Evolutionary conservation across 1,140 invertebrate genomes (phyloP).

Genomic region (Drosophila mojavensis): DNA sequence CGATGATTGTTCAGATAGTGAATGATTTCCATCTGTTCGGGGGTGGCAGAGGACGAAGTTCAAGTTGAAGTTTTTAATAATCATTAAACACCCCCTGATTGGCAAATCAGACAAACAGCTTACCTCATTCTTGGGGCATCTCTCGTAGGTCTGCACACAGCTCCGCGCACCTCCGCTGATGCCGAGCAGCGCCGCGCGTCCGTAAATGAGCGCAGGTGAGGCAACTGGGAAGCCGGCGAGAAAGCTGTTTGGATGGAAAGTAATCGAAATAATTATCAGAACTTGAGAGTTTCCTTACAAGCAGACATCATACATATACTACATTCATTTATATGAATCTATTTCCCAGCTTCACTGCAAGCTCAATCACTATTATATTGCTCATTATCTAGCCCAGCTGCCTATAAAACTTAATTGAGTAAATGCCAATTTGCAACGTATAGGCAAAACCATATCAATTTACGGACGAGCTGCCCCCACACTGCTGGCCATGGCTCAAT

Average conservation of each 20-base stretch:
- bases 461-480: conserved; percentile 36
- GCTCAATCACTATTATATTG: neutral
- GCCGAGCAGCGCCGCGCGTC: conserved; percentile 89
- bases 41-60: neutral
- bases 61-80: conserved; percentile 32
- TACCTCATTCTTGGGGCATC: conserved; percentile 88
- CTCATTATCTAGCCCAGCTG: conserved; percentile 42
- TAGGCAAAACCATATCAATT: conserved; percentile 75
- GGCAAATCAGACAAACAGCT: conserved; percentile 13
- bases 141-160: conserved; percentile 88
- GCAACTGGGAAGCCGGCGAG: conserved; percentile 84
- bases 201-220: conserved; percentile 89
- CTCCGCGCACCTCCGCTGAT: conserved; percentile 87
- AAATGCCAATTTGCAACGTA: conserved; percentile 63
- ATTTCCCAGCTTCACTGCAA: neutral
- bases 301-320: neutral
- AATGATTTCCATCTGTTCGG: conserved; percentile 87
- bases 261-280: neutral
- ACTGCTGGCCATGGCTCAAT: conserved; percentile 19
- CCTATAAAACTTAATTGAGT: conserved; percentile 74
- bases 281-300: neutral
- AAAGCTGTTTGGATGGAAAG: conserved; percentile 69
- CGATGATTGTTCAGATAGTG: conserved; percentile 94
- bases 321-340: too few species aligned
- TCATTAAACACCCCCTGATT: conserved; percentile 31